Conservation (phyloP, 2,113 vertebrate species). For the Marcusenius ussheri region DNA sequence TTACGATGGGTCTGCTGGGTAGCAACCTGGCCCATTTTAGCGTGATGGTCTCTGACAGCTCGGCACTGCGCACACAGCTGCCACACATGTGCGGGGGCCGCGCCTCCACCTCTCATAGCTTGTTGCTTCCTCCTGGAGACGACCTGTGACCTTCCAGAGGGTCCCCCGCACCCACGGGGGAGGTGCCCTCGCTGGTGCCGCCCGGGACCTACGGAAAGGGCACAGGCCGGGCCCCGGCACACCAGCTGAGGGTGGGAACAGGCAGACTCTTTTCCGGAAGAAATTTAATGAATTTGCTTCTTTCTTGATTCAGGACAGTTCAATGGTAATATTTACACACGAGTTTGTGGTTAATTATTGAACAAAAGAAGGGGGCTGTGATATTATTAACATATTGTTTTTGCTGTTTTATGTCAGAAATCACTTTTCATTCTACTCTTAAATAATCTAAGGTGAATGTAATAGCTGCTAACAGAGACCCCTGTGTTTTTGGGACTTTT, state of each 20-base stretch:
- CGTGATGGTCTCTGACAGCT: constrained; percentile 76
- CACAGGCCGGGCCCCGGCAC: constrained; percentile 63
- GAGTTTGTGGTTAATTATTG: constrained; percentile 53
- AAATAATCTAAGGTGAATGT: neutral
- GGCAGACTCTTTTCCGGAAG: constrained; percentile 47
- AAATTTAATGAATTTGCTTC: constrained; percentile 38
- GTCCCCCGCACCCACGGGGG: constrained; percentile 81
- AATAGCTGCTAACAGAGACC: neutral
- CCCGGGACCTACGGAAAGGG: constrained; percentile 66
- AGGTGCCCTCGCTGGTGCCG: constrained; percentile 78
- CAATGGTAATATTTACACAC: constrained; percentile 59
- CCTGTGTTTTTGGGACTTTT: neutral
- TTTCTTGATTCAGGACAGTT: constrained; percentile 40
- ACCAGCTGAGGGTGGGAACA: constrained; percentile 65
- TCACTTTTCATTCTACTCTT: neutral
- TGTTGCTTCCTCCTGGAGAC: constrained; percentile 92
- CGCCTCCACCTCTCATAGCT: constrained; percentile 98
- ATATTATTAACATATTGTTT: neutral
- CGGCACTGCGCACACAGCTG: constrained; percentile 72
- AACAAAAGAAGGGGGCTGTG: constrained; percentile 39
- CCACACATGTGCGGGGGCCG: constrained; percentile 98
- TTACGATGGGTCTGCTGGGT: constrained; percentile 81
- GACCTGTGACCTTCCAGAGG: constrained; percentile 85
- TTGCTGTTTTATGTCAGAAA: neutral
- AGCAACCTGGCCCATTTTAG: constrained; percentile 75